Percentiles rank a stretch among this genome's conserved stretches.
phyloP scores from a whole-genome alignment of 2,888 invertebrate genomes.

The Amiota mariae region DNA sequence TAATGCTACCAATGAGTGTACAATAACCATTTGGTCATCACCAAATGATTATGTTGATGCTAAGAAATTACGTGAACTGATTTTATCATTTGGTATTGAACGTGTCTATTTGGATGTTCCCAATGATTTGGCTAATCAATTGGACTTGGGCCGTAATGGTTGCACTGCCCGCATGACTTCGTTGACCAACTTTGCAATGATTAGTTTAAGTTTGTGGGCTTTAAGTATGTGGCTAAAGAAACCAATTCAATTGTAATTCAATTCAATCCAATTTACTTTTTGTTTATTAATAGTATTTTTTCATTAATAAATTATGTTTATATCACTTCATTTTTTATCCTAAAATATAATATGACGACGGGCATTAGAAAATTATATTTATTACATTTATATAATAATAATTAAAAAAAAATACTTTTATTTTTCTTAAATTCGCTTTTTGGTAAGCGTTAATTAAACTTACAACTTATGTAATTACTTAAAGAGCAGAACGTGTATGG shows the following conservation, averaged over 20 bases:
- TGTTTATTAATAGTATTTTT: no score
- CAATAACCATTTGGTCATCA: constrained; percentile 87
- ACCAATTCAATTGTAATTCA: neutral
- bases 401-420: constrained; percentile 12
- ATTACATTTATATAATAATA: neutral
- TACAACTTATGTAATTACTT: neutral
- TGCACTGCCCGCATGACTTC: constrained; percentile 48
- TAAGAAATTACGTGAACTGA: constrained; percentile 78
- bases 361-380: constrained; percentile 2
- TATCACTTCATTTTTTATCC: constrained; percentile 19
- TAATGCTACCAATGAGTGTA: constrained; percentile 70
- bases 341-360: no score
- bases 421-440: neutral
- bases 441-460: neutral
- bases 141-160: constrained; percentile 66
- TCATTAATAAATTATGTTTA: constrained; percentile 1
- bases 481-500: neutral
- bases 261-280: neutral
- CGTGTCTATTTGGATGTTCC: constrained; percentile 88
- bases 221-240: constrained; percentile 56
- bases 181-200: constrained; percentile 56
- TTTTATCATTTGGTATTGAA: constrained; percentile 79
- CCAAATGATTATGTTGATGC: constrained; percentile 81
- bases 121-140: constrained; percentile 75
- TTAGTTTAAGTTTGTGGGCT: constrained; percentile 60